Evolutionary conservation across 2,888 invertebrate genomes (phyloP), one percentile per base, ranked within the genome.

Genomic region (Ceramica pisi): DNA sequence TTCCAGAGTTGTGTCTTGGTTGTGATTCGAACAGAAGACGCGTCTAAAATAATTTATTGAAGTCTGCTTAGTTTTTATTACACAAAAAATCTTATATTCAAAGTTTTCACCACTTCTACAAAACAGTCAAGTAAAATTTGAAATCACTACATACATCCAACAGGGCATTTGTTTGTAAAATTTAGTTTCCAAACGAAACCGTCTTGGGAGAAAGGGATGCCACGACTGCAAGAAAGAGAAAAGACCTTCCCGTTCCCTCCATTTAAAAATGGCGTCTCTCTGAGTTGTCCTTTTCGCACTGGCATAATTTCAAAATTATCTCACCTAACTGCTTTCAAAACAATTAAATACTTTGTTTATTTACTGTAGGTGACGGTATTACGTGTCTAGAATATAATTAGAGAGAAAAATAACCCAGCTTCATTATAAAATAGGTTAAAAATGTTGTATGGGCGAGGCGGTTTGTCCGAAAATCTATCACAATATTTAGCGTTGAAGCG

Each of bases 221-320:
- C 68, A 78, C 63, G 67, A 81, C 67, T 66, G 72, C 48, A 64
- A 68, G 80, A 84, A 77, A 73, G 81, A 79, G 85, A 85, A 67
- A 74, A 67, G 3, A 62, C 26, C 51, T 80, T 83, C 12, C 4
- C 8, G 1, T 38, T 38, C 63, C 71, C 75, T 80, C 85, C 84
- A 81, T 81, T 82, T 66, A 91, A 93, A 94, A 90, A 95, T 95
- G 95, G 95, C 95, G 94, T 95, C 95, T 88, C 74, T 90, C 84
- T 94, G 94, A 94, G 94, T 93, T 94, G 94, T 95, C 94, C 92
- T 92, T 94, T 92, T 94, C 94, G 89, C 92, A 92, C 94, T 85
- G 87, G 86, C 76, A 62, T 86, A 88, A 75, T 87, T 89, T 87
- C 70, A 48, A 75, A 81, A 86, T 84, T 88, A 87, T 86, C 84